A percentile compares a stretch with the other conserved stretches of the same genome.
phyloP scores from a whole-genome alignment of 1,140 invertebrate species.

The Drepana arcuata region DNA sequence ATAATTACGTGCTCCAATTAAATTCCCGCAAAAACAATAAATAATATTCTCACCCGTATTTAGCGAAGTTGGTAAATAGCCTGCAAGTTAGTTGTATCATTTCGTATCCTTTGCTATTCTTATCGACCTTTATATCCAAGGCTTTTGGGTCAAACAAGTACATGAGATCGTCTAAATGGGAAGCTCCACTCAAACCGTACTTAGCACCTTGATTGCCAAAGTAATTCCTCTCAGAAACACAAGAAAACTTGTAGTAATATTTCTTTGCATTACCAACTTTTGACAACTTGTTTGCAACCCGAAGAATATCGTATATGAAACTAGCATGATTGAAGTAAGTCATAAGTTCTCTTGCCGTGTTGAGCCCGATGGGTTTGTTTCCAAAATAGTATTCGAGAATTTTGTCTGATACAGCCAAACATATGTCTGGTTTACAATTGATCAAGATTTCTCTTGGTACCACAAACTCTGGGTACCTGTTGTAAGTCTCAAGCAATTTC shows the following conservation, averaged over 20 bases:
- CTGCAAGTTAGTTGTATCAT: constrained; percentile 44
- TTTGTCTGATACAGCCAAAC: constrained; percentile 26
- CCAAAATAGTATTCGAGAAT: constrained; percentile 56
- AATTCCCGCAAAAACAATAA: no score
- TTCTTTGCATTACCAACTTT: constrained; percentile 2
- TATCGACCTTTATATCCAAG: constrained; percentile 8
- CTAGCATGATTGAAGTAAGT: neutral
- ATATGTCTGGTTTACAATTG: constrained; percentile 7
- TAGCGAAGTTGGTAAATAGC: constrained; percentile 64
- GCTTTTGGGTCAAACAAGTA: constrained; percentile 16
- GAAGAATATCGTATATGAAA: constrained; percentile 43
- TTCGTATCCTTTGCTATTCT: constrained; percentile 13
- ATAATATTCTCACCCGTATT: constrained; percentile 53
- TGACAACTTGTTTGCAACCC: constrained; percentile 29
- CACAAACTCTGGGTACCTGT: constrained; percentile 8
- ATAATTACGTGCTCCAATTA: no score
- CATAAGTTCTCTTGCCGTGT: neutral
- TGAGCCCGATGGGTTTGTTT: neutral
- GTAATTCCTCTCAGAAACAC: constrained; percentile 11
- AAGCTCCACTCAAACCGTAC: constrained; percentile 9
- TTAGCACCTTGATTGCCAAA: constrained; percentile 1
- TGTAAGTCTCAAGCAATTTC: neutral
- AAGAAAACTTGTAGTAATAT: constrained; percentile 13
- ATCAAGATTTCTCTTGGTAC: constrained; percentile 8
- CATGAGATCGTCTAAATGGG: constrained; percentile 21